These are phyloP conservation scores for Dipodomys merriami DNA, from an alignment of 2,113 vertebrate genomes.

Conservation along the genomic window DNA sequence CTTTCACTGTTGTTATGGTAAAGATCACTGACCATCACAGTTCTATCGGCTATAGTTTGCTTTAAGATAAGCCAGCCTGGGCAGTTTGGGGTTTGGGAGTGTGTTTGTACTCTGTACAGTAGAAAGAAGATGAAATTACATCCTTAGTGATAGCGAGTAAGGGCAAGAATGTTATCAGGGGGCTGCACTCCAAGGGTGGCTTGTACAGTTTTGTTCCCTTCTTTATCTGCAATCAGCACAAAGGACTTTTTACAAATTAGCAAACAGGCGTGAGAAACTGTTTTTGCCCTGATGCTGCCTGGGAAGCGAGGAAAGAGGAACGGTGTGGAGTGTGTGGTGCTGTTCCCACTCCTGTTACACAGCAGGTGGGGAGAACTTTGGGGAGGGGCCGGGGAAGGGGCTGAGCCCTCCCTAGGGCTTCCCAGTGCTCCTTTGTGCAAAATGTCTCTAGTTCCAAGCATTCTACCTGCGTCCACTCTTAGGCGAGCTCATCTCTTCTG, in stretches of 20 bases:
- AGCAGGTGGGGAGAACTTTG: no score
- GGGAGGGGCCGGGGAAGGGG: no score
- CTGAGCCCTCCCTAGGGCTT: background rate
- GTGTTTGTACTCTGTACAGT: background rate
- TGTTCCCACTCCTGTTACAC: background rate
- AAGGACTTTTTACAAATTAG: conserved; percentile 36
- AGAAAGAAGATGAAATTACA: background rate
- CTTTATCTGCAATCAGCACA: background rate
- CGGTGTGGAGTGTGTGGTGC: no score
- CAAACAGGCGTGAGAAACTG: background rate
- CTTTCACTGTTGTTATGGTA: background rate
- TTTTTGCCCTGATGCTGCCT: background rate
- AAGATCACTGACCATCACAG: background rate
- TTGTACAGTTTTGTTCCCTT: background rate
- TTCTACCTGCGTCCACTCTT: background rate
- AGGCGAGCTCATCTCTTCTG: background rate
- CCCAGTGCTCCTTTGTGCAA: background rate
- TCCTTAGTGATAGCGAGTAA: background rate
- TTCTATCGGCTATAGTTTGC: background rate
- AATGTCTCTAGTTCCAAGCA: background rate
- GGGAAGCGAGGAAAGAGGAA: background rate
- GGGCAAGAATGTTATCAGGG: conserved; percentile 1
- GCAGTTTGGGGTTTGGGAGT: background rate
- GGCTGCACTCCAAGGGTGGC: background rate
- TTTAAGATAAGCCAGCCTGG: background rate